These are phyloP conservation scores for Eutrigla gurnardus DNA, from an alignment of 2,797 vertebrate species.

Conservation along the genomic window DNA sequence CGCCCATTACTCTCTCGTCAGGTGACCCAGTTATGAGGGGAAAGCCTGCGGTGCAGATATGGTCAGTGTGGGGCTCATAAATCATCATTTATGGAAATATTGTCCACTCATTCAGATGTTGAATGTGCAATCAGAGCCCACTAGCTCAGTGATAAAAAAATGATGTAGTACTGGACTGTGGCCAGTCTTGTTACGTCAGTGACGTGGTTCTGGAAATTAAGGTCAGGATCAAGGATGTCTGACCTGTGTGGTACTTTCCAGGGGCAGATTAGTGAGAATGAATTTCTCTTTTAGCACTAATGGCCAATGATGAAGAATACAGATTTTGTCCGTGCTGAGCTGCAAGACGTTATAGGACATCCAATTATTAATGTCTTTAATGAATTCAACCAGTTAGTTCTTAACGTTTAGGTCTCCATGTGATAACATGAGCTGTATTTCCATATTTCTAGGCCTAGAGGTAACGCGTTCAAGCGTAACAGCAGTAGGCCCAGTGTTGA, in stretches of 20 bases:
- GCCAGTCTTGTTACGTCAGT: neutral
- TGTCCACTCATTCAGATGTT: constrained; percentile 37
- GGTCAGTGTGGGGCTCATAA: constrained; percentile 34
- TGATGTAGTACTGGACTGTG: neutral
- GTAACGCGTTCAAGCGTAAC: neutral
- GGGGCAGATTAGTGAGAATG: neutral
- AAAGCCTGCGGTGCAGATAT: constrained; percentile 28
- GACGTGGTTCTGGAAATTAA: neutral
- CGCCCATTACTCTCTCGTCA: constrained; percentile 54
- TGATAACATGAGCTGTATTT: neutral
- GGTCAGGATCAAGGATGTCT: constrained; percentile 3
- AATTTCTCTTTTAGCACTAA: neutral
- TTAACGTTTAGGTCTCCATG: neutral
- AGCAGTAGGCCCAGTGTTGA: neutral
- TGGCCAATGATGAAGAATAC: neutral
- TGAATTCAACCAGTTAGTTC: neutral
- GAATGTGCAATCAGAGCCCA: constrained; percentile 37
- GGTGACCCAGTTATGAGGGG: constrained; percentile 49
- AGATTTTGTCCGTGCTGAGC: neutral
- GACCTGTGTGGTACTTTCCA: neutral
- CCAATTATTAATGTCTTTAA: neutral
- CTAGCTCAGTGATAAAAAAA: constrained; percentile 12
- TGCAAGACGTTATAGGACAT: neutral
- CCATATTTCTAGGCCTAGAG: neutral
- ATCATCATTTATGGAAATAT: constrained; percentile 43